Base-by-base conservation (phyloP, 1,140 invertebrate genomes). In the Homarus americanus region DNA sequence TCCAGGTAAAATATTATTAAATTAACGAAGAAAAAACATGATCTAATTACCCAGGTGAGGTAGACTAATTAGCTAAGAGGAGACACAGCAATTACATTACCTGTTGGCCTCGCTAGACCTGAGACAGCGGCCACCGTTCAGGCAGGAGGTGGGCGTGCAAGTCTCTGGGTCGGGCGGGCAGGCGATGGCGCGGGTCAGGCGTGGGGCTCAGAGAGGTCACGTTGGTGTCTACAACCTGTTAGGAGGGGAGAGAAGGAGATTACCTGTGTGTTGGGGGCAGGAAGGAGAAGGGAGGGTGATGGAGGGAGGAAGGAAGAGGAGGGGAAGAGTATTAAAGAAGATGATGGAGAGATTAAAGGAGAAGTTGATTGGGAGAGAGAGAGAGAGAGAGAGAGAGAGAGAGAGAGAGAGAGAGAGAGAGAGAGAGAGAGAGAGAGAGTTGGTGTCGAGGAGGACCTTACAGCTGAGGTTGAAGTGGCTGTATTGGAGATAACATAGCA, bases 171-270 rank as follows among this genome's bases (percentile, higher is more conserved):
- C 84, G 75, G 72, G 53, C 76, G 32, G 49, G 76, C 86, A 88
- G 40, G 40, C 76, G 17, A 66, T 53, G 40, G 75, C 20, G 9
- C 76, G 86, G 40, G 86, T 80, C 44, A 88, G 76, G 75, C 86
- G 86, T 32, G 86, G 86, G 20, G 86, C 82, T 78, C n/a, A 88
- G 53, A 3, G 86, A 58, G 63, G 86, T 88, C 34, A 44, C 53
- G 34, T 88, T 88, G 10, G 76, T 80, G 86, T 88, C 86, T 20
- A 88, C 86, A 0, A 88, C 86, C 86, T 88, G 76, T 12, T 28
- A 44, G 20, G 32, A 20, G 24, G 72, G 12, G 36, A 73, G 36
- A 73, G 32, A 1, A 9, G 72, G 7, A 17, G 72, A 32, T 73
- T 38, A n/a, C n/a, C n/a, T n/a, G n/a, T n/a, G n/a, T 69, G 66